Evolutionary conservation across 1,140 invertebrate genomes (phyloP), one percentile per base, ranked within the genome.

Genomic region (Nephila pilipes): DNA sequence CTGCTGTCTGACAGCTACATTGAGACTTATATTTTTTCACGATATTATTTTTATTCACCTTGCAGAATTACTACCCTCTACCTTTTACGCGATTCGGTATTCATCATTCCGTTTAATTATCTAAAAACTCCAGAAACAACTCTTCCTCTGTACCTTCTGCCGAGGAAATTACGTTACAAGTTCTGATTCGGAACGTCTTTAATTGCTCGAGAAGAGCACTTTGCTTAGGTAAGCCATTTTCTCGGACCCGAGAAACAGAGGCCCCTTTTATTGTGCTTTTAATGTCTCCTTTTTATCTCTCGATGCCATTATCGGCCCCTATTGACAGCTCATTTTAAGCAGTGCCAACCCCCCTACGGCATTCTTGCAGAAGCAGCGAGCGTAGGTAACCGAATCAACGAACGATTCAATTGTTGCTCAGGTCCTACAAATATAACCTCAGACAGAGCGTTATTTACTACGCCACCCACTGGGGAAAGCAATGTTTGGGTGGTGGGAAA

Each of bases 261-360:
- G 38, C 2, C 32, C 55, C 85, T 36, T 54, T 60, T 38, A 36
- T 60, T 29, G 88, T 79, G 65, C 46, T 22, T 29, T 90, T 79
- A 55, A 80, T 79, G 88, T 57, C 54, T 90, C 75, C 65, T 79
- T 80, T 79, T 90, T 79, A 90, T 75, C 88, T 57, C 54, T 46
- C 88, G 63, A 79, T 58, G 69, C 88, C 25, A 90, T 90, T 90
- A 90, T 69, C 88, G 55, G 29, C 1, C 55, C n/a, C 80, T 79
- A 63, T 83, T 91, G 89, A 91, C 89, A 91, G 89, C 89, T 91
- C 89, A 91, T 91, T 91, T 90, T 83, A 81, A 91, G 55, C 89
- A 83, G 32, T 3, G 57, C 69, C 69, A 16, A 29, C 29, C 69
- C 22, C 65, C 65, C 29, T 6, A 5, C 18, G 46, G 36, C 89